phyloP scores from a whole-genome alignment of 2,888 invertebrate species.

The Yponomeuta plumbellus region DNA sequence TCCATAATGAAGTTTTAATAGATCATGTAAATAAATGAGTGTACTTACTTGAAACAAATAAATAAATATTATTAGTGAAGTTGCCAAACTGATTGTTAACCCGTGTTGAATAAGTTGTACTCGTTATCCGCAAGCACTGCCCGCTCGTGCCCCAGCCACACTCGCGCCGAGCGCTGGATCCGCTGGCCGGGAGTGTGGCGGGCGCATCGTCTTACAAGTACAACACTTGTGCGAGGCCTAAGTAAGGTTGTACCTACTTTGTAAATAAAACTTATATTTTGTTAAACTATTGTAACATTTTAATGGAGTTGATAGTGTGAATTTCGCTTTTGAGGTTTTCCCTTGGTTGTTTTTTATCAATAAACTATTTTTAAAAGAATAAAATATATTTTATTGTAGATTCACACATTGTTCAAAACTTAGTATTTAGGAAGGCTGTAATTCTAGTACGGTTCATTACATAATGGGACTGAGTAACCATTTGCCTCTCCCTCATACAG shows the following conservation, averaged over 20 bases:
- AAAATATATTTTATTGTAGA: too few relatives aligned
- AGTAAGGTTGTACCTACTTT: constrained; percentile 22
- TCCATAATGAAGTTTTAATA: background rate
- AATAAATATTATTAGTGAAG: too few relatives aligned
- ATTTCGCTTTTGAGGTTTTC: constrained; percentile 45
- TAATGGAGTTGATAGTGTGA: constrained; percentile 34
- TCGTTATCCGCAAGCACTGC: background rate
- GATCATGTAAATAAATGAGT: background rate
- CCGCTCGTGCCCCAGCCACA: background rate
- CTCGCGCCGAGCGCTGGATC: too few relatives aligned
- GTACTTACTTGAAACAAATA: too few relatives aligned
- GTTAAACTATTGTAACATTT: constrained; percentile 26
- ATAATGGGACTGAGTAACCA: too few relatives aligned
- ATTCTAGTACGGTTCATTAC: too few relatives aligned
- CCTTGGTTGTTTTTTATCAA: constrained; percentile 47
- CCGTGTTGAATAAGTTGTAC: background rate
- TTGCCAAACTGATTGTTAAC: constrained; percentile 1
- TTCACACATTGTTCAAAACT: too few relatives aligned
- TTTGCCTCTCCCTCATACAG: too few relatives aligned
- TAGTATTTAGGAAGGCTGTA: too few relatives aligned
- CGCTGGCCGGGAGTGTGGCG: background rate
- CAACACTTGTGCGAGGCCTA: constrained; percentile 28
- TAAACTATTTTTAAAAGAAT: constrained; percentile 42
- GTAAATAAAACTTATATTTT: constrained; percentile 35
- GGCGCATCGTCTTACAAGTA: background rate